phyloP scores from a whole-genome alignment of 1,140 invertebrate genomes.

The Drosophila sechellia region DNA sequence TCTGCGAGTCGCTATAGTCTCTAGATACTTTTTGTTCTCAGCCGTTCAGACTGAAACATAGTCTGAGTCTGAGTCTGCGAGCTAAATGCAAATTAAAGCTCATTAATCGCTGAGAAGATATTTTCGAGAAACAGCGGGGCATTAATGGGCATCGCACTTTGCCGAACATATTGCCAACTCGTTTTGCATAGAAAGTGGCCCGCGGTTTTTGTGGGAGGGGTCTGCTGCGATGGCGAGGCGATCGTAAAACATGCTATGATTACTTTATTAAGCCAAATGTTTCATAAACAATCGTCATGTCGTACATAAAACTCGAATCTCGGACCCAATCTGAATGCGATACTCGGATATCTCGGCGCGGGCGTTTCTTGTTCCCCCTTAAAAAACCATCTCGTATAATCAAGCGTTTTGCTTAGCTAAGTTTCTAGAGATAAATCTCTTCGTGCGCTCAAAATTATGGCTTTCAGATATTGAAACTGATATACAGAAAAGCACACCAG shows the following conservation, averaged over 20 bases:
- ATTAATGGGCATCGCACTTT: slow-evolving; percentile 77
- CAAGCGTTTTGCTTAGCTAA: slow-evolving; percentile 76
- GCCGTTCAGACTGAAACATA: slow-evolving; percentile 3
- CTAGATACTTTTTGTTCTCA: slow-evolving; percentile 38
- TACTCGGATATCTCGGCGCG: slow-evolving; percentile 52
- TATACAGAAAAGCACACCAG: slow-evolving; percentile 49
- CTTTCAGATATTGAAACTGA: slow-evolving; percentile 64
- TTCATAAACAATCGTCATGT: slow-evolving; percentile 80
- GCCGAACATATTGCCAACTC: slow-evolving; percentile 48
- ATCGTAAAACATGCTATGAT: slow-evolving; percentile 81
- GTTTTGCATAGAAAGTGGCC: slow-evolving; percentile 75
- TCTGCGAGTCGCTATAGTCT: slow-evolving; percentile 24
- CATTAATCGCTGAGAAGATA: slow-evolving; percentile 72
- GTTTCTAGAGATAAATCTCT: slow-evolving; percentile 72
- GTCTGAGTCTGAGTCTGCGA: slow-evolving; percentile 1
- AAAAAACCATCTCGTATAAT: slow-evolving; percentile 38
- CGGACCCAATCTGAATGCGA: slow-evolving; percentile 56
- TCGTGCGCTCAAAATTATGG: slow-evolving; percentile 65
- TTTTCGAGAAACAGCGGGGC: slow-evolving; percentile 59
- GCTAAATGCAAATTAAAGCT: slow-evolving; percentile 82
- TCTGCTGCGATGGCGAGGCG: slow-evolving; percentile 31
- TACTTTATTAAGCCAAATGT: slow-evolving; percentile 82
- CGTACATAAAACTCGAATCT: slow-evolving; percentile 68
- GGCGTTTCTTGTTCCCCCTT: not conserved
- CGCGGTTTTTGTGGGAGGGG: slow-evolving; percentile 6